Conservation (phyloP, 2,888 invertebrate genomes). For the Trypoxylon attenuatum region DNA sequence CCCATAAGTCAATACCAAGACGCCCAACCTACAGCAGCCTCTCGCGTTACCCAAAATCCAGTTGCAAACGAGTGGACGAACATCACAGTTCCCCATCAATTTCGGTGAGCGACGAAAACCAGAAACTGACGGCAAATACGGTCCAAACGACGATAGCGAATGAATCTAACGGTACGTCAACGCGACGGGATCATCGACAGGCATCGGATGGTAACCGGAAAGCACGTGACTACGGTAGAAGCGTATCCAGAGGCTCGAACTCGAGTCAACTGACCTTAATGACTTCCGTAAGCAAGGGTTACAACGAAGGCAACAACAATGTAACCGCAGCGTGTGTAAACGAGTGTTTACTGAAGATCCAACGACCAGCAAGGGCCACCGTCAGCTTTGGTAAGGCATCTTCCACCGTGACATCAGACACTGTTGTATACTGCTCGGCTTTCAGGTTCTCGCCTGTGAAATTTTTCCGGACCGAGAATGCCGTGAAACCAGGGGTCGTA, state of each 20-base stretch:
- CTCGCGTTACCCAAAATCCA: conserved; percentile 58
- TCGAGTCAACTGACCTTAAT: conserved; percentile 67
- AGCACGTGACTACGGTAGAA: conserved; percentile 31
- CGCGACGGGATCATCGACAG: neutral
- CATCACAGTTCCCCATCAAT: conserved; percentile 60
- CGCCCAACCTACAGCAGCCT: conserved; percentile 69
- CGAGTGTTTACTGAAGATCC: conserved; percentile 72
- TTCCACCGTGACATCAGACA: no score
- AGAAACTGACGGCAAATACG: conserved; percentile 10
- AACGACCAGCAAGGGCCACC: conserved; percentile 52
- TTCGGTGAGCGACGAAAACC: conserved; percentile 63
- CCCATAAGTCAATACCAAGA: conserved; percentile 50
- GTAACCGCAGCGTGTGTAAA: conserved; percentile 35
- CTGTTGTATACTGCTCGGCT: no score
- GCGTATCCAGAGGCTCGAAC: conserved; percentile 60
- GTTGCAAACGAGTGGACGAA: conserved; percentile 48
- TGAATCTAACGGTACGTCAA: conserved; percentile 20
- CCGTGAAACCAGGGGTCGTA: no score
- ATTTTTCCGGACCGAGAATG: no score
- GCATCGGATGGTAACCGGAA: neutral
- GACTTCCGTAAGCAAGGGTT: conserved; percentile 62
- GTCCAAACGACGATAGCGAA: conserved; percentile 8
- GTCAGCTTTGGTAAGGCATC: conserved; percentile 58
- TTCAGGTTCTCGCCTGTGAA: no score
- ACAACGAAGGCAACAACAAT: conserved; percentile 60